Conservation (phyloP, 37 sponge, comb jelly and placozoan species). For the Spongia lamella region DNA sequence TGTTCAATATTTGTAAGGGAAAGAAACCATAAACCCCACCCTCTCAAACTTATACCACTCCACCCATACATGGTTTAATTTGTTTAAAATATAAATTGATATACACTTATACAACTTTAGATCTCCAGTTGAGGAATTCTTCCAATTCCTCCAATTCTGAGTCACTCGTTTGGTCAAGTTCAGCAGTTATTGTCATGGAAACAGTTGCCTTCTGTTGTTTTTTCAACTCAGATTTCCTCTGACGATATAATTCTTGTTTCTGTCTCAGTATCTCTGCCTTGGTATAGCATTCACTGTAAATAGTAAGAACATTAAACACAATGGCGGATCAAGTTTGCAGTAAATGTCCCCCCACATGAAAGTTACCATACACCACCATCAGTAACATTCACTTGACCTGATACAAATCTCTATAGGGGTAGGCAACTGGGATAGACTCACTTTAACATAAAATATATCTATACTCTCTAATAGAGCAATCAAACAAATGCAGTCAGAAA, state of each 20-base stretch:
- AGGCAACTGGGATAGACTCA: too few species aligned
- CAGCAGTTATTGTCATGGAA: too few species aligned
- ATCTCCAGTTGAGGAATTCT: conserved; percentile 71
- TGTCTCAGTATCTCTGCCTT: conserved; percentile 59
- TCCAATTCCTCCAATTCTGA: conserved; percentile 52
- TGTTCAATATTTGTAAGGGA: too few species aligned
- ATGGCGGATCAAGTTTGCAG: background rate
- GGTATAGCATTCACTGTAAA: conserved; percentile 46
- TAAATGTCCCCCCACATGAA: too few species aligned
- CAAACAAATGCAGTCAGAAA: background rate
- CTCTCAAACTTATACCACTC: too few species aligned
- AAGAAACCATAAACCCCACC: too few species aligned
- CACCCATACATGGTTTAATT: too few species aligned
- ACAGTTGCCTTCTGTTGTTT: too few species aligned
- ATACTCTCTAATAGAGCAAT: background rate
- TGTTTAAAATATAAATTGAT: background rate
- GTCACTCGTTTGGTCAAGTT: conserved; percentile 11
- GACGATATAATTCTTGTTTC: conserved; percentile 52
- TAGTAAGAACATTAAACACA: background rate
- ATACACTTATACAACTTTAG: conserved; percentile 29
- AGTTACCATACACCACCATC: too few species aligned
- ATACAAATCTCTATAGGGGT: too few species aligned
- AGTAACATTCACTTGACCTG: too few species aligned
- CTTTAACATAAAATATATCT: background rate
- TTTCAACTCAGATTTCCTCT: background rate